A percentile compares a stretch with the other conserved stretches of the same genome.
Conservation (phyloP, 2,113 vertebrate genomes). For the Chlorodrepanis virens region DNA sequence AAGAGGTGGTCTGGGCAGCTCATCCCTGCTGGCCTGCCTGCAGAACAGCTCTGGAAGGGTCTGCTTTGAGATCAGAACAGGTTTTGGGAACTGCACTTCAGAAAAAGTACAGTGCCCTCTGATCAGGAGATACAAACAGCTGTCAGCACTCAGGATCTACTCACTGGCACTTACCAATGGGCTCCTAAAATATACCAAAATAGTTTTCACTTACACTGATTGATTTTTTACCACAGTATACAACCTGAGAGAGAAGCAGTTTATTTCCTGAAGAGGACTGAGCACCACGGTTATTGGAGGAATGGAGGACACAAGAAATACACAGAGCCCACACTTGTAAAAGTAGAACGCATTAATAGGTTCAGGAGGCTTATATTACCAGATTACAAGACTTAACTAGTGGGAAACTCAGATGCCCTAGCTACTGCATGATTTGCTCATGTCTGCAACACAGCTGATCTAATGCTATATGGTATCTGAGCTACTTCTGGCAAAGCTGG, state of each 20-base stretch:
- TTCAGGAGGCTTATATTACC: background rate
- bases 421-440: background rate
- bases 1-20: background rate
- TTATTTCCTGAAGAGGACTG: background rate
- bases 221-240: background rate
- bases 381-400: background rate
- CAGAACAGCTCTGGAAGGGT: background rate
- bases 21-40: accelerated
- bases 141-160: background rate
- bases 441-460: background rate
- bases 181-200: background rate
- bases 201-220: background rate
- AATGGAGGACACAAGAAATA: background rate
- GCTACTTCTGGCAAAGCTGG: background rate
- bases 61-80: background rate
- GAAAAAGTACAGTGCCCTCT: background rate
- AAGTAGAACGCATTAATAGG: accelerated
- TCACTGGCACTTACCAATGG: background rate
- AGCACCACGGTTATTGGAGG: background rate
- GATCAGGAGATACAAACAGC: background rate
- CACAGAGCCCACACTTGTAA: background rate
- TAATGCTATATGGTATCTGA: accelerated
- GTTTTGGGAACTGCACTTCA: background rate
- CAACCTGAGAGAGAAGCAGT: background rate
- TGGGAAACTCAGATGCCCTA: background rate